Percentiles rank a stretch among this genome's conserved stretches.
Evolutionary conservation across 1,140 invertebrate genomes (phyloP).

Genomic region (Cydia fagiglandana): DNA sequence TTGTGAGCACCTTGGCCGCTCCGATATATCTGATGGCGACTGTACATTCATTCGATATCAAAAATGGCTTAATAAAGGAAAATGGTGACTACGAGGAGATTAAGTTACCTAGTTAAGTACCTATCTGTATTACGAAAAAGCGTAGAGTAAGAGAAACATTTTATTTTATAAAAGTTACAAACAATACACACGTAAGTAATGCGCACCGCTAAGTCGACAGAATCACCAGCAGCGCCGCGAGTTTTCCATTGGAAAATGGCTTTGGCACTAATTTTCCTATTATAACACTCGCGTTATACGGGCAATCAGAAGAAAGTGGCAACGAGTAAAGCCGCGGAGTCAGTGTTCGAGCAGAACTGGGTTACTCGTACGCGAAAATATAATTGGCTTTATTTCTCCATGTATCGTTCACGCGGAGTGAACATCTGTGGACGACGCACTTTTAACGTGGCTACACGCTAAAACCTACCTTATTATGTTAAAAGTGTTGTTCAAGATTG

Average conservation of each 20-base stretch:
- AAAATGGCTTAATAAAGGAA: too few species aligned
- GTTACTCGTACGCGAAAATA: slow-evolving; percentile 53
- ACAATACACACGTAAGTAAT: too few species aligned
- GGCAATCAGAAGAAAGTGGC: slow-evolving; percentile 27
- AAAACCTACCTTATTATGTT: not conserved
- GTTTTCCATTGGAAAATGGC: not conserved
- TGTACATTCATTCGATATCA: too few species aligned
- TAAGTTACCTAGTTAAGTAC: too few species aligned
- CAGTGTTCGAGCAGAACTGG: slow-evolving; percentile 40
- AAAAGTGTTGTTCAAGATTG: not conserved
- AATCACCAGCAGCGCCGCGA: not conserved
- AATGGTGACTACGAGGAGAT: too few species aligned
- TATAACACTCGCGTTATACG: slow-evolving; percentile 19
- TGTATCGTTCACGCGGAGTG: slow-evolving; percentile 44
- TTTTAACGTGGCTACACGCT: not conserved
- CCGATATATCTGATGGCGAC: too few species aligned
- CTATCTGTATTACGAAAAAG: too few species aligned
- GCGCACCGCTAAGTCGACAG: not conserved
- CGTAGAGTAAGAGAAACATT: too few species aligned
- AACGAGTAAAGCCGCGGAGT: not conserved
- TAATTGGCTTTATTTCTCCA: slow-evolving; percentile 47
- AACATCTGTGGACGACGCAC: slow-evolving; percentile 22
- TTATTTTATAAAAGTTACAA: too few species aligned
- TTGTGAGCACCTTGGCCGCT: too few species aligned
- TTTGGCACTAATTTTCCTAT: not conserved